These are phyloP conservation scores for Tetramorium bicarinatum DNA, from an alignment of 2,888 invertebrate genomes.

Conservation along the genomic window DNA sequence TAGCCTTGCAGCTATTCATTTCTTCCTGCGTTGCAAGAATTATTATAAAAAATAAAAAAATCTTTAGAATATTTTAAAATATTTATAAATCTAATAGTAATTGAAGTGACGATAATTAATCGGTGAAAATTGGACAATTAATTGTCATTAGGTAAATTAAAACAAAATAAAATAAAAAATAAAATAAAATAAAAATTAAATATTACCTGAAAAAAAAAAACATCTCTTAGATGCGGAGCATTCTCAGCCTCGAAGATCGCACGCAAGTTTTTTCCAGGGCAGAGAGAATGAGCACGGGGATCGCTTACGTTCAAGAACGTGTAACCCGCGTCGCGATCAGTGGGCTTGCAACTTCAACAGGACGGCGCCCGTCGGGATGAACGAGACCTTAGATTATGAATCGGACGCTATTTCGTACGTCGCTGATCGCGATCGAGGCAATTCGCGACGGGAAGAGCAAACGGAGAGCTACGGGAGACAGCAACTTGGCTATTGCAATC, in stretches of 20 bases:
- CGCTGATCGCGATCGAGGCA: conserved; percentile 25
- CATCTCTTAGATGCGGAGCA: conserved; percentile 3
- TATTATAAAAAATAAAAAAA: conserved; percentile 17
- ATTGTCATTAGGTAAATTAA: background rate
- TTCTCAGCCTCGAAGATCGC: conserved; percentile 53
- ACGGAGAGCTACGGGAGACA: conserved; percentile 19
- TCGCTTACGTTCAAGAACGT: conserved; percentile 55
- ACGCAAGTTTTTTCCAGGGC: conserved; percentile 66
- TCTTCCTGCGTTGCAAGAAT: background rate
- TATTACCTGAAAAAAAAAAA: background rate
- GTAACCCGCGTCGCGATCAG: conserved; percentile 51
- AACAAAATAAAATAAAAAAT: background rate
- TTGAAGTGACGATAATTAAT: conserved; percentile 7
- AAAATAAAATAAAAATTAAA: background rate
- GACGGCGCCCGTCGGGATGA: background rate
- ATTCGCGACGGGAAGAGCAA: conserved; percentile 48
- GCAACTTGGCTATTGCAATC: conserved; percentile 73
- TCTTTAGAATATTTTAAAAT: conserved; percentile 17
- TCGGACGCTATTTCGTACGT: background rate
- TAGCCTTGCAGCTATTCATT: background rate
- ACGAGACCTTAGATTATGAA: background rate
- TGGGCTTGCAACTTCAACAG: conserved; percentile 23
- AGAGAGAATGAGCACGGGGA: conserved; percentile 63
- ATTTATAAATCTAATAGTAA: conserved; percentile 7
- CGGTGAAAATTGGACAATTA: background rate